Evolutionary conservation across 2,888 invertebrate genomes (phyloP).

Genomic region (Mamestra brassicae): DNA sequence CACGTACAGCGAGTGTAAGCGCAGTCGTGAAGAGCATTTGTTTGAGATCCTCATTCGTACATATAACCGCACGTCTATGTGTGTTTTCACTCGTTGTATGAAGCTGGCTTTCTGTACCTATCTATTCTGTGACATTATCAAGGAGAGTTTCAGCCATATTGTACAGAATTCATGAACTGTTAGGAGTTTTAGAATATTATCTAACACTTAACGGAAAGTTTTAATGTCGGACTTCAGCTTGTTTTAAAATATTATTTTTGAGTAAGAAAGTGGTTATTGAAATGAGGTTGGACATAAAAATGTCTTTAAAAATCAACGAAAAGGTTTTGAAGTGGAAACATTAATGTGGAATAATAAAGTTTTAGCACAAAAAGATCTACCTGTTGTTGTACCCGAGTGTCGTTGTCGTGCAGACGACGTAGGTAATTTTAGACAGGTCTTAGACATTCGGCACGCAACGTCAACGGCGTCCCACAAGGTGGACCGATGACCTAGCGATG

Average conservation of each 20-base stretch:
- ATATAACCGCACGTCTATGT: not conserved
- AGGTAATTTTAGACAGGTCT: too few relatives aligned
- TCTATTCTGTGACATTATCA: constrained; percentile 31
- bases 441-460: too few relatives aligned
- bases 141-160: constrained; percentile 52
- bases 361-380: too few relatives aligned
- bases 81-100: not conserved
- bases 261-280: not conserved
- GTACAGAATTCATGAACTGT: constrained; percentile 68
- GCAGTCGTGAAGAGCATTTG: not conserved
- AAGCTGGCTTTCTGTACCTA: not conserved
- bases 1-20: not conserved
- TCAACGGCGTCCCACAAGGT: too few relatives aligned
- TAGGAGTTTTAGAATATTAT: constrained; percentile 45
- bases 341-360: too few relatives aligned
- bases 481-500: too few relatives aligned
- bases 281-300: not conserved
- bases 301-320: not conserved
- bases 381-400: too few relatives aligned
- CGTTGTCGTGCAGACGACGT: too few relatives aligned
- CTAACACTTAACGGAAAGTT: constrained; percentile 55
- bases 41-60: not conserved
- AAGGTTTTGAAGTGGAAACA: not conserved
- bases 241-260: not conserved
- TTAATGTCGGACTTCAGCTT: constrained; percentile 5